Evolutionary conservation across 2,888 invertebrate genomes (phyloP), one percentile per base, ranked within the genome.

Genomic region (Caenorhabditis sp.): DNA sequence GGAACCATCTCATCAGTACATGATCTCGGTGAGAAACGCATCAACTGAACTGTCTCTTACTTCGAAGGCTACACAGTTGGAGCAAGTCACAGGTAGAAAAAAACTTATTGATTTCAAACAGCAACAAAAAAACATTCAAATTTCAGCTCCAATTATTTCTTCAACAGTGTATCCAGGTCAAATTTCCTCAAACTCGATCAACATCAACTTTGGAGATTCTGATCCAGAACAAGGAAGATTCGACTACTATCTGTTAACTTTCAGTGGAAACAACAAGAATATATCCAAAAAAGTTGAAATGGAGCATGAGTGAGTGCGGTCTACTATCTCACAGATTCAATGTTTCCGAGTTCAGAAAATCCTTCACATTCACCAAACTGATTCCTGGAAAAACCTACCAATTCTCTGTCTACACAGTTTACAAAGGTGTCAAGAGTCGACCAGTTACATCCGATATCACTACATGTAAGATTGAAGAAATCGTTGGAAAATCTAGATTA

Each of bases 331-430:
- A n/a, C n/a, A n/a, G 22, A 38, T 8, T 61, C 10, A 16, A 22
- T 14, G 14, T 44, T 44, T 12, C 22, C 19, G 12, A 14, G 12
- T 90, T 63, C 80, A 91, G 90, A 44, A 86, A 89, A 58, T 90
- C 91, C 6, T 89, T 90, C 73, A 91, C 90, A 19, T 91, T 91
- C 89, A 91, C 91, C 49, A 90, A 91, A 68, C 59, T 91, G 59
- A 90, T 91, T 58, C 91, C 91, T 2, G 91, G 91, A 22, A 91
- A 91, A 66, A 91, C 91, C 6, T 91, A 91, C 76, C 82, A 86
- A 16, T 91, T 91, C 73, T 80, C 86, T 4, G 75, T 91, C 38
- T 91, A 86, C 73, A 91, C 91, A 3, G 87, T 91, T 14, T 91
- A 90, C 66, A 89, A 90, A 61, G 89, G 89, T 47, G 83, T 90